Conservation (phyloP, 2,888 invertebrate genomes). For the Stenichneumon culpator region DNA sequence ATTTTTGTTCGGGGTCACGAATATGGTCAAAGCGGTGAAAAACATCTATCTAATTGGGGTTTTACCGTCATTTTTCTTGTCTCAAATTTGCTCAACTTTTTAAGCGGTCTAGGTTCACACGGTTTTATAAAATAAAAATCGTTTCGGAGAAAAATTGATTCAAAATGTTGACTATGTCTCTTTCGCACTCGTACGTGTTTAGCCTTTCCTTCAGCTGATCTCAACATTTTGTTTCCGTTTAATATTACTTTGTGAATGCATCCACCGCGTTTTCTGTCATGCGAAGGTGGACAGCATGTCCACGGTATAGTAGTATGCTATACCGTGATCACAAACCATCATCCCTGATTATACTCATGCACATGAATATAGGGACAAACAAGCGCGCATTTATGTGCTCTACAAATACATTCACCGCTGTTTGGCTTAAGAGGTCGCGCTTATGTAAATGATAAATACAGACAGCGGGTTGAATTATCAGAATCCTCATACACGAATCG, state of each 20-base stretch:
- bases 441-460: constrained; percentile 28
- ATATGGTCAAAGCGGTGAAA: too few relatives aligned
- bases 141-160: too few relatives aligned
- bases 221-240: constrained; percentile 80
- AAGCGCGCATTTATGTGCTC: background rate
- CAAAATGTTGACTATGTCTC: too few relatives aligned
- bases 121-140: too few relatives aligned
- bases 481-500: constrained; percentile 37
- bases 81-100: too few relatives aligned
- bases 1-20: too few relatives aligned
- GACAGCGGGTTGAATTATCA: background rate
- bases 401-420: background rate
- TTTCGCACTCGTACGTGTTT: too few relatives aligned
- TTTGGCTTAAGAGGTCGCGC: constrained; percentile 18
- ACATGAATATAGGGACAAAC: background rate
- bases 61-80: too few relatives aligned
- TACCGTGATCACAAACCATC: constrained; percentile 18
- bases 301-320: too few relatives aligned
- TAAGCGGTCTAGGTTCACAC: too few relatives aligned
- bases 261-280: constrained; percentile 16
- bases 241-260: constrained; percentile 61
- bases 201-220: constrained; percentile 76
- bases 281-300: background rate
- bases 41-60: too few relatives aligned
- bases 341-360: constrained; percentile 20